Base-by-base conservation (phyloP, 2,113 vertebrate species). In the Rhynchomys soricoides region DNA sequence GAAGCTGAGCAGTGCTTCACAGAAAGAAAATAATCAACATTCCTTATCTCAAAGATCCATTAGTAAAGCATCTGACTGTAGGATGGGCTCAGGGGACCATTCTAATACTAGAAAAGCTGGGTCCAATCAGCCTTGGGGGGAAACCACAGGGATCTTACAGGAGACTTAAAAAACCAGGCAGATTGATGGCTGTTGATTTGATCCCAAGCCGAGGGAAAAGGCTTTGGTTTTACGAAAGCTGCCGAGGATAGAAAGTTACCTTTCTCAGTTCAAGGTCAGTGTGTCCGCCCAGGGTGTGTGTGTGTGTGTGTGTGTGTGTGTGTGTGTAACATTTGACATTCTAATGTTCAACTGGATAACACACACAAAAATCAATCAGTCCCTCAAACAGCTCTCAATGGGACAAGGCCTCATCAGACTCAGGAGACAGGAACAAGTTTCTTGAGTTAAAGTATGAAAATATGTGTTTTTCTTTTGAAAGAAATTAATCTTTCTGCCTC, bases 141-240 rank as follows among this genome's bases (percentile, higher is more conserved):
- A 95, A 90, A 87, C 62, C 15, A 7, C 48, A 85, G 37, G 3
- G 22, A 82, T 59, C 77, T 93, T 81, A 92, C 17, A 59, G 62
- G 90, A 78, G 73, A 90, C 73, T 93, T 59, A 13, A 81, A 37
- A 45, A 77, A n/a, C n/a, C n/a, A n/a, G 86, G 95, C 73, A 55
- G 92, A 92, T 71, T 92, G 91, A 96, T 96, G 64, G 86, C 43
- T 97, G 52, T 96, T 95, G 78, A 95, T 92, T 96, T 97, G 95
- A 97, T 95, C 86, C 29, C 86, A 91, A 97, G 89, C 92, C 94
- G 50, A 92, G 86, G 75, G 92, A 87, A 88, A 94, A 88, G 89
- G 81, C 52, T 92, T 93, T 93, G 93, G 87, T 59, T 97, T 98
- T 98, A 94, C 92, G 96, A 96, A 96, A 98, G 97, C 96, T 96